These are phyloP conservation scores for Takifugu ocellatus DNA, from an alignment of 2,797 vertebrate genomes.

Conservation along the genomic window DNA sequence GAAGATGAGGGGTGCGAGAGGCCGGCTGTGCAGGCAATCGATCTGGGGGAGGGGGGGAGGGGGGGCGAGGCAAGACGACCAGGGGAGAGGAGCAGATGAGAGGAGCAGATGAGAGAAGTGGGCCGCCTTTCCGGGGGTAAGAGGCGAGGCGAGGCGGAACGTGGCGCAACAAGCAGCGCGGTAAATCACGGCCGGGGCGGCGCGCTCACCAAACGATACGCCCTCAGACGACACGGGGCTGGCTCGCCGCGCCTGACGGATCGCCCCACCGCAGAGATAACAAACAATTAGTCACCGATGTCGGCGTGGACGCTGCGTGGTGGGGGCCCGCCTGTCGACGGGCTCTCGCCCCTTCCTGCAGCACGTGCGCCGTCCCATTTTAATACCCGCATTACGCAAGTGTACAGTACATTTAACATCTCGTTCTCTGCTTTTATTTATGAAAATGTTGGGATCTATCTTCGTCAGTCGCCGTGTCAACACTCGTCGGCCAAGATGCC, in stretches of 20 bases:
- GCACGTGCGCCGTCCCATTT: too few relatives aligned
- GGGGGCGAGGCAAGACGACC: slow-evolving; percentile 24
- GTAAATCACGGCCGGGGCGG: slow-evolving; percentile 75
- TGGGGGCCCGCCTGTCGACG: slow-evolving; percentile 36
- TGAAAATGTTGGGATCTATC: neutral
- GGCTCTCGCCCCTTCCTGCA: slow-evolving; percentile 31
- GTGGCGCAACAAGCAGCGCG: slow-evolving; percentile 60
- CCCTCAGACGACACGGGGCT: slow-evolving; percentile 72
- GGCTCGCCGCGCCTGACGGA: slow-evolving; percentile 75
- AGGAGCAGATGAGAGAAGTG: slow-evolving; percentile 46
- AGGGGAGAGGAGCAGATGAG: slow-evolving; percentile 41
- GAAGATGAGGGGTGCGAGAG: slow-evolving; percentile 74
- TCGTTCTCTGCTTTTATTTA: neutral
- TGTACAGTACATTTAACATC: neutral
- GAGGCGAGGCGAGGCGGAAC: slow-evolving; percentile 57
- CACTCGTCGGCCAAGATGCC: neutral
- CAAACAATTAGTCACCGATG: slow-evolving; percentile 81
- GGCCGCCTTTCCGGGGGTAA: slow-evolving; percentile 50
- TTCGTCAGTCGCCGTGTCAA: neutral
- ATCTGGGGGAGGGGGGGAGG: slow-evolving; percentile 65
- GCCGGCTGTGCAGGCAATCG: slow-evolving; percentile 70
- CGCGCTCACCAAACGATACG: slow-evolving; percentile 63
- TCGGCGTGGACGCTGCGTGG: slow-evolving; percentile 54
- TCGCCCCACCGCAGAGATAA: slow-evolving; percentile 78
- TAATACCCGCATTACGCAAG: neutral